A percentile compares a stretch with the other conserved stretches of the same genome.
phyloP scores from a whole-genome alignment of 2,113 vertebrate species.

The Scomber japonicus region DNA sequence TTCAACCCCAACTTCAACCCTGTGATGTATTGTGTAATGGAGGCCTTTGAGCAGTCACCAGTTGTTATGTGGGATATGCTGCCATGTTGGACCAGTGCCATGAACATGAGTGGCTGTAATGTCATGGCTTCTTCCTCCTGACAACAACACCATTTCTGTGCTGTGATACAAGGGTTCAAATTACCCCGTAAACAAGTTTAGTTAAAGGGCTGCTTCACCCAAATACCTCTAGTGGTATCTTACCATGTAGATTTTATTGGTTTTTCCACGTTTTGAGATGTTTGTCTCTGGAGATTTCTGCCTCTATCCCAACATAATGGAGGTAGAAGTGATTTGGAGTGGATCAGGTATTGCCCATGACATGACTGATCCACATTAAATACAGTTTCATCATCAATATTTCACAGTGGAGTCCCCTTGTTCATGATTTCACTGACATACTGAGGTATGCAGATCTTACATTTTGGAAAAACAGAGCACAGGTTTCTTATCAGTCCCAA shows the following conservation, averaged over 20 bases:
- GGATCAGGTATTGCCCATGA: not conserved
- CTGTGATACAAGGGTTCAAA: conserved; percentile 14
- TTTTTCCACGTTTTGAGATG: not conserved
- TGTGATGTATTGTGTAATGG: not conserved
- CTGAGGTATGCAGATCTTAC: not conserved
- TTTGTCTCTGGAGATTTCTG: not conserved
- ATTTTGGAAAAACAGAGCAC: too few species aligned
- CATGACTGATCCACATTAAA: not conserved
- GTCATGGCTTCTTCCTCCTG: conserved; percentile 39
- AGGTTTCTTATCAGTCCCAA: too few species aligned
- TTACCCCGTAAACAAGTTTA: conserved; percentile 45
- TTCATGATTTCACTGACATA: too few species aligned
- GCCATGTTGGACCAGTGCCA: conserved; percentile 36
- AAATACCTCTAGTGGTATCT: not conserved
- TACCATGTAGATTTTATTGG: not conserved
- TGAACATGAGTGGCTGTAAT: conserved; percentile 29
- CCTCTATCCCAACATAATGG: too few species aligned
- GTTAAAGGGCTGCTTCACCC: not conserved
- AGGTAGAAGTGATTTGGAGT: not conserved
- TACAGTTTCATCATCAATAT: too few species aligned
- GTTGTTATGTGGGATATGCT: conserved; percentile 29
- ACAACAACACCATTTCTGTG: conserved; percentile 37
- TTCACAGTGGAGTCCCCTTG: not conserved
- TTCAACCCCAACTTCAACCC: not conserved
- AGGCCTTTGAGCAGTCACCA: not conserved